Evolutionary conservation across 2,113 vertebrate species (phyloP).

Genomic region (Corythornis vintsioides): DNA sequence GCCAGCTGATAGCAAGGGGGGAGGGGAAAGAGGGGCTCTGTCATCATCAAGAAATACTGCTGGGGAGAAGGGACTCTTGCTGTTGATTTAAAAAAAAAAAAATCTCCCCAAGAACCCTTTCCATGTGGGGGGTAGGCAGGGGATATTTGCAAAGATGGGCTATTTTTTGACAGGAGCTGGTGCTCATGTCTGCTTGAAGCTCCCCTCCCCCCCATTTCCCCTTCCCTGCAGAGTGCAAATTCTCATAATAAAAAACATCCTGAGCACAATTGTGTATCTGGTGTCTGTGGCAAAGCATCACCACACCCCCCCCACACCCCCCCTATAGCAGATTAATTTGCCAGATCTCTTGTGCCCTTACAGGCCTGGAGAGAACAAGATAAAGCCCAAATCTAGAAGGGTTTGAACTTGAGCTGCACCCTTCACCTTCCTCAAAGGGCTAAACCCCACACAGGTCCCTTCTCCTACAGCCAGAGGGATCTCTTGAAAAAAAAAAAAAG

Average conservation of each 20-base stretch:
- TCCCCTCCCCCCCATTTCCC: not conserved
- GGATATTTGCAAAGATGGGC: not conserved
- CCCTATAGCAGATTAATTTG: not conserved
- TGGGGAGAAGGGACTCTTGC: slow-evolving; percentile 13
- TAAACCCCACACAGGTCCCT: not conserved
- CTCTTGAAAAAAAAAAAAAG: not conserved
- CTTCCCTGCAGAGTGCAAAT: not conserved
- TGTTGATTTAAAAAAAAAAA: not conserved
- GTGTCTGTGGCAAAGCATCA: not conserved
- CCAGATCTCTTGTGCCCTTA: slow-evolving; percentile 1
- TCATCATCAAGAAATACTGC: slow-evolving; percentile 52
- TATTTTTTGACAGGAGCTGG: not conserved
- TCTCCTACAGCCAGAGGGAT: not conserved
- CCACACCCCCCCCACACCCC: not conserved
- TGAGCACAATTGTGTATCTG: not conserved
- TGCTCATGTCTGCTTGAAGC: fast-evolving
- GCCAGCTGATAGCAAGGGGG: slow-evolving; percentile 81
- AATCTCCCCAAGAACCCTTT: slow-evolving; percentile 13
- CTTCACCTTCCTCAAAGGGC: not conserved
- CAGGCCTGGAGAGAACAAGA: not conserved
- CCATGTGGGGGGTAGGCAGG: not conserved
- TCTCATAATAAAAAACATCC: slow-evolving; percentile 45
- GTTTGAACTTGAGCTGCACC: not conserved
- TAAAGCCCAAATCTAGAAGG: not conserved
- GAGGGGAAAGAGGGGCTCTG: slow-evolving; percentile 70